Evolutionary conservation across 2,888 invertebrate species (phyloP), one percentile per base, ranked within the genome.

Genomic region (Meganola albula): DNA sequence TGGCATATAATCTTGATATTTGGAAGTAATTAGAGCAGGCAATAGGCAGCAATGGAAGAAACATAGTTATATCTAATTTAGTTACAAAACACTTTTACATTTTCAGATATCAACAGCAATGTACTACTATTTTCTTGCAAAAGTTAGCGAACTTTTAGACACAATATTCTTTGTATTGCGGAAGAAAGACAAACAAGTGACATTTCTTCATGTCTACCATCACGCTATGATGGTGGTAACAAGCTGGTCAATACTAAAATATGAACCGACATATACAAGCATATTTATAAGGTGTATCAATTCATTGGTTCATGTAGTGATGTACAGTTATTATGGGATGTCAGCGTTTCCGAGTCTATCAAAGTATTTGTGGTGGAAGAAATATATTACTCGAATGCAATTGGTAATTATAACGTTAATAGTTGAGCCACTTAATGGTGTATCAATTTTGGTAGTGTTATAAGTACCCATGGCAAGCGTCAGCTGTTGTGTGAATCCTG

Each of bases 191-290:
- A 80, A 73, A 27, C 82, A 96, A 86, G 91, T 96, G 5, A 91
- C 95, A 0, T 94, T 95, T 55, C 89, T 97, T 18, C 97, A 97
- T 63, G 93, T 97, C 0, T 96, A 96, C 63, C 97, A 97, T 69
- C 97, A 97, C 66, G 88, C 91, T 0, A 84, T 91, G 34, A 93
- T 93, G 75, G 93, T 91, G 20, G 58, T 93, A 14, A 90, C 92
- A 72, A 90, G 91, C 0, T 94, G 94, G 94, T 90, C 90, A 30
- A 93, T 92, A 46, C 74, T 92, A 14, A 92, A 92, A 73, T 94
- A 90, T 56, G 87, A 5, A 92, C 94, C 28, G 92, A 92, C 23
- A 92, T 93, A 1, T 30, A 84, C 93, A 9, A 91, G 92, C 0
- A 79, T 92, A 20, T 78, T 39, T 13, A 14, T 48, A 0, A 24